These are phyloP conservation scores for Zygaena filipendulae DNA, from an alignment of 2,888 invertebrate genomes.

Conservation along the genomic window DNA sequence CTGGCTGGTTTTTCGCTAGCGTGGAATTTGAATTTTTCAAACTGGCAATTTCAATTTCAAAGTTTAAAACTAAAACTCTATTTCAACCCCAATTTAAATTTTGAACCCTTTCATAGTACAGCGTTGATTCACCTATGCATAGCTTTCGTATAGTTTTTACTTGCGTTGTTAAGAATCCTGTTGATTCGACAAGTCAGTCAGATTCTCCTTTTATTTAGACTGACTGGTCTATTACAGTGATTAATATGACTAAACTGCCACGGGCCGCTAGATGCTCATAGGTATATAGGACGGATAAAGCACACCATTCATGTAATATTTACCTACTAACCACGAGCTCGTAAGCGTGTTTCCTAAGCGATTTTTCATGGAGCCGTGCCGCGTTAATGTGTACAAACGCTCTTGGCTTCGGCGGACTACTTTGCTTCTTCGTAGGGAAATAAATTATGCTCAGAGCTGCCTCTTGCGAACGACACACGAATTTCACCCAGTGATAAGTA, in stretches of 20 bases:
- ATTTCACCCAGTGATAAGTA: slow-evolving; percentile 47
- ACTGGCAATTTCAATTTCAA: too few relatives aligned
- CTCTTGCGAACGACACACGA: slow-evolving; percentile 32
- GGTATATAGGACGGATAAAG: background rate
- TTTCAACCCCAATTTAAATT: too few relatives aligned
- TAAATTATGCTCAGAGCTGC: slow-evolving; percentile 54
- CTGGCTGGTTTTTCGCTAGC: too few relatives aligned
- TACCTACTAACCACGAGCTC: slow-evolving; percentile 28
- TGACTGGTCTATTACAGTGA: too few relatives aligned
- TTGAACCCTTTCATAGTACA: too few relatives aligned
- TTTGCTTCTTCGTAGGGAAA: slow-evolving; percentile 56
- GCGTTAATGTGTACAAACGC: slow-evolving; percentile 64
- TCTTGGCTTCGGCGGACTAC: slow-evolving; percentile 51
- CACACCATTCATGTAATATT: background rate
- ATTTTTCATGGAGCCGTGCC: slow-evolving; percentile 62
- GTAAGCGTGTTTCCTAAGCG: slow-evolving; percentile 51
- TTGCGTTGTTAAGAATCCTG: too few relatives aligned
- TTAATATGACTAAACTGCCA: background rate
- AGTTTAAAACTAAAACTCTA: too few relatives aligned
- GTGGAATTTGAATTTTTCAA: too few relatives aligned
- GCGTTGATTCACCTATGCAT: too few relatives aligned
- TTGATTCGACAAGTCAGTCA: too few relatives aligned
- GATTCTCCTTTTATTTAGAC: too few relatives aligned
- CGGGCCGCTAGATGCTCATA: background rate
- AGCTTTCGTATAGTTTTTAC: too few relatives aligned